phyloP scores from a whole-genome alignment of 2,888 invertebrate species.

The Hirtodrosophila duncani region DNA sequence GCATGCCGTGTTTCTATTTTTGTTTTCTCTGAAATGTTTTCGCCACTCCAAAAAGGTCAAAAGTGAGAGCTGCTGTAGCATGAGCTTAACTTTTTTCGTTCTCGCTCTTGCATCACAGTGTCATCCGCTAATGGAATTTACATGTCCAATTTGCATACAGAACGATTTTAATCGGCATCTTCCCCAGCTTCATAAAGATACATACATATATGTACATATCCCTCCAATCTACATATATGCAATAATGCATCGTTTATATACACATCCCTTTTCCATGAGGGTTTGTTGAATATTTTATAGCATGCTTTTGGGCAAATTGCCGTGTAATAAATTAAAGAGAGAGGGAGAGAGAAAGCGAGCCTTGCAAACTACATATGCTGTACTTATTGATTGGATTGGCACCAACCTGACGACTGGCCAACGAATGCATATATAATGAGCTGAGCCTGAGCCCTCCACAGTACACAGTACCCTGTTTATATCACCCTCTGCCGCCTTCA shows the following conservation, averaged over 20 bases:
- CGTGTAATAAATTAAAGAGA: constrained; percentile 51
- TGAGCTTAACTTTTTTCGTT: too few species aligned
- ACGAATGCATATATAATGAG: constrained; percentile 7
- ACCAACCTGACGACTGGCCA: constrained; percentile 7
- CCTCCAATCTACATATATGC: too few species aligned
- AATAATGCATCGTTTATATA: not conserved
- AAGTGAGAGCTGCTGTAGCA: constrained; percentile 22
- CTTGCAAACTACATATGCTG: constrained; percentile 20
- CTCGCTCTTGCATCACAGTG: too few species aligned
- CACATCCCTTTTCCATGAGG: not conserved
- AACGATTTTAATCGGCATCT: constrained; percentile 18
- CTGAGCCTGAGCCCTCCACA: constrained; percentile 2
- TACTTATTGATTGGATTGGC: constrained; percentile 1
- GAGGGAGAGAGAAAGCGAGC: not conserved
- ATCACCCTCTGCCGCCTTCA: not conserved
- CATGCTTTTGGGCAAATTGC: constrained; percentile 62
- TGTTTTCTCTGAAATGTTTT: constrained; percentile 34
- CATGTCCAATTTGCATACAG: constrained; percentile 32
- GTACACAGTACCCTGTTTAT: constrained; percentile 4
- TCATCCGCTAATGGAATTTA: constrained; percentile 24
- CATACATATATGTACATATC: too few species aligned
- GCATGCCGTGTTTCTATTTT: constrained; percentile 50
- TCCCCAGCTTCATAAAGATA: too few species aligned
- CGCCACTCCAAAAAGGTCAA: constrained; percentile 45
- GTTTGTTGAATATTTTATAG: constrained; percentile 62